These are phyloP conservation scores for Stigmatopora argus DNA, from an alignment of 2,113 vertebrate species.

Conservation along the genomic window DNA sequence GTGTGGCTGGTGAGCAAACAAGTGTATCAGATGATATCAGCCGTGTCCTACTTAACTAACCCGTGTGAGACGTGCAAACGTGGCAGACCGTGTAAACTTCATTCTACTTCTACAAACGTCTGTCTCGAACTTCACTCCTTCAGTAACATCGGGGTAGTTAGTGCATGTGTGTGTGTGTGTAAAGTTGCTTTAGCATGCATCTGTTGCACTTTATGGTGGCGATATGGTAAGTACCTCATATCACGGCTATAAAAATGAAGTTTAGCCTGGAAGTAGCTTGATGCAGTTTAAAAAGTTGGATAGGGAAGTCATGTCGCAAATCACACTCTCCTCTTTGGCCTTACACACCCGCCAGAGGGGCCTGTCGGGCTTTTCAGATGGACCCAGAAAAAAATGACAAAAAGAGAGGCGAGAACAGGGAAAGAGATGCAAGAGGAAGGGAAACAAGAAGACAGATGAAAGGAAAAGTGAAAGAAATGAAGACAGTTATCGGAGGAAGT, in stretches of 20 bases:
- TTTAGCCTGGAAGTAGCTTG: constrained; percentile 51
- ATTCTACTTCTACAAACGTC: constrained; percentile 27
- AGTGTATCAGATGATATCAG: constrained; percentile 69
- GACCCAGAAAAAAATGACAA: constrained; percentile 45
- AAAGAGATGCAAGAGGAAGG: constrained; percentile 28
- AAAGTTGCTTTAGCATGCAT: constrained; percentile 11
- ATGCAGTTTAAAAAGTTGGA: constrained; percentile 58
- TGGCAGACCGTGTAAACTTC: constrained; percentile 43
- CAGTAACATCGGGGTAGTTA: constrained; percentile 12
- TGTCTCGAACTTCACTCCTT: constrained; percentile 26
- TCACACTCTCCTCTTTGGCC: constrained; percentile 48
- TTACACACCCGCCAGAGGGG: constrained; percentile 33
- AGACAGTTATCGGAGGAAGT: constrained; percentile 41
- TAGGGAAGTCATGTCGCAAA: constrained; percentile 61
- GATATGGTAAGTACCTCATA: constrained; percentile 59
- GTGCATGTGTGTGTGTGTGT: constrained; percentile 8
- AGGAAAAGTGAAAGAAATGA: constrained; percentile 36
- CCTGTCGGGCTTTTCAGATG: constrained; percentile 37
- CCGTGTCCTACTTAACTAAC: constrained; percentile 59
- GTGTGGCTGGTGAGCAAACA: constrained; percentile 63
- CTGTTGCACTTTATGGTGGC: constrained; percentile 24
- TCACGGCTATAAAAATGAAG: constrained; percentile 52
- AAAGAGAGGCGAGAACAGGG: constrained; percentile 18
- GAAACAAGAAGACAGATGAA: constrained; percentile 49
- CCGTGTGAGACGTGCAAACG: constrained; percentile 31